Conservation (phyloP, 1,140 invertebrate species). For the Trypoxylus dichotomus region DNA sequence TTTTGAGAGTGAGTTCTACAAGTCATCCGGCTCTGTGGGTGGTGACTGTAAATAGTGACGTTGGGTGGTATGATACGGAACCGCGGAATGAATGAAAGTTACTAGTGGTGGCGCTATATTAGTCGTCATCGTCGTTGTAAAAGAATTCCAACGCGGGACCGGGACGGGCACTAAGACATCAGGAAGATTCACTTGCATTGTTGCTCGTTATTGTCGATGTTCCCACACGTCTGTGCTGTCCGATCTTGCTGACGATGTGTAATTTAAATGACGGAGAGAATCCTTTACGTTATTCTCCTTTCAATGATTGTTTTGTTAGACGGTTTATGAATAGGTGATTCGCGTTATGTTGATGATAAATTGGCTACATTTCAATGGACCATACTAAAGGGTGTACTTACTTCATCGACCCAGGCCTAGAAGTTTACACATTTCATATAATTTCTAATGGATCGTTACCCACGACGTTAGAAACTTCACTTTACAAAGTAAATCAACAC, state of each 20-base stretch:
- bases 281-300: not conserved
- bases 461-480: no score
- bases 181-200: not conserved
- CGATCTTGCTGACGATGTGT: not conserved
- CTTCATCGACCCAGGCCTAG: not conserved
- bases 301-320: conserved; percentile 7
- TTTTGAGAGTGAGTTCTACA: not conserved
- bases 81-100: not conserved
- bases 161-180: conserved; percentile 1
- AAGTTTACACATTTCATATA: no score
- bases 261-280: conserved; percentile 9
- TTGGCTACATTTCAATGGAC: not conserved
- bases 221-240: not conserved
- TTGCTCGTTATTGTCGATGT: conserved; percentile 12
- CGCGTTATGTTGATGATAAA: conserved; percentile 3
- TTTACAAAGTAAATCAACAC: no score
- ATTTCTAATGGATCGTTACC: no score
- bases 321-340: not conserved
- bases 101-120: conserved; percentile 26
- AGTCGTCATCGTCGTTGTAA: conserved; percentile 10
- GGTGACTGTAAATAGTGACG: conserved; percentile 24
- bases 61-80: conserved; percentile 23
- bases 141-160: conserved; percentile 10
- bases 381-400: not conserved
- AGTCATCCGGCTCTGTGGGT: conserved; percentile 24